Conservation (phyloP, 2,113 vertebrate genomes). For the Brachypteracias leptosomus region DNA sequence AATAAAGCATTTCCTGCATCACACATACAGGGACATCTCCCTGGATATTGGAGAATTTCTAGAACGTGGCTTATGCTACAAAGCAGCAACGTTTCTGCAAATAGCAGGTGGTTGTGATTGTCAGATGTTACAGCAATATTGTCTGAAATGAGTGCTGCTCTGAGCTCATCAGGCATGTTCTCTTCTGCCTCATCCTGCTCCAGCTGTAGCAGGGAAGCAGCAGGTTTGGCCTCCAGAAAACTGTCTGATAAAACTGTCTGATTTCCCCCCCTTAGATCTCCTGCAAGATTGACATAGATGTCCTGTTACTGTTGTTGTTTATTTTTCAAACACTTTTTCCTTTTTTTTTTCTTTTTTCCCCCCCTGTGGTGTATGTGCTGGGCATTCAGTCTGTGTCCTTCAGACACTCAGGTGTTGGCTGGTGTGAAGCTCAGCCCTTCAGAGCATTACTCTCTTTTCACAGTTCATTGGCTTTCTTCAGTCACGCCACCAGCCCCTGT, state of each 20-base stretch:
- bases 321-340: too few species aligned
- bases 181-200: background rate
- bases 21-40: accelerated
- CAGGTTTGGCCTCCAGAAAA: background rate
- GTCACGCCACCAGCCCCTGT: accelerated
- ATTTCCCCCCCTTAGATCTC: too few species aligned
- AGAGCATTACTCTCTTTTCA: background rate
- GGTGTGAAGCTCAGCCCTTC: accelerated
- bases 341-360: background rate
- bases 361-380: too few species aligned
- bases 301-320: background rate
- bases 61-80: background rate
- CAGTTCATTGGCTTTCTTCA: background rate
- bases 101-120: background rate
- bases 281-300: background rate
- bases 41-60: background rate
- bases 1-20: background rate
- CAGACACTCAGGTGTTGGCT: background rate
- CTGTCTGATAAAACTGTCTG: background rate
- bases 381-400: too few species aligned
- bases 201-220: background rate
- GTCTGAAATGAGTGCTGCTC: background rate
- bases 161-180: accelerated
- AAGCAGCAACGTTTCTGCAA: background rate
- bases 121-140: accelerated